phyloP scores from a whole-genome alignment of 2,797 vertebrate genomes.

The Parauchenoglanis punctatus region DNA sequence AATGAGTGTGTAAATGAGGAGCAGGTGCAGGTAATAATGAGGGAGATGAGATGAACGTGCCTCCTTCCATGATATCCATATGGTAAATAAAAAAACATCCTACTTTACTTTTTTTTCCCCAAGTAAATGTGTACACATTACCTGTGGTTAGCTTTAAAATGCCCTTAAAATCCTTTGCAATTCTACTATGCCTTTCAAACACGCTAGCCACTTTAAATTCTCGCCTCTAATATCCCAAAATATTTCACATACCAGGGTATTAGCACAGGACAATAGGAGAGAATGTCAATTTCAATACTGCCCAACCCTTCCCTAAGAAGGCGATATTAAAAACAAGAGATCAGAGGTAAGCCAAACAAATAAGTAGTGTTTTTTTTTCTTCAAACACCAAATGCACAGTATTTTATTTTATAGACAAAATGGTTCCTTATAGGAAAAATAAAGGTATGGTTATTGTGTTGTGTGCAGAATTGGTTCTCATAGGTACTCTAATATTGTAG shows the following conservation, averaged over 20 bases:
- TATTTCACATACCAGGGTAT: neutral
- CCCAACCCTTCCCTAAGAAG: neutral
- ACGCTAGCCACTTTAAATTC: neutral
- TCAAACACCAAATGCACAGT: too few relatives aligned
- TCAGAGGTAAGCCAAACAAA: too few relatives aligned
- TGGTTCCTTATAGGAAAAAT: too few relatives aligned
- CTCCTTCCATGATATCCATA: neutral
- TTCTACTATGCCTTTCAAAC: neutral
- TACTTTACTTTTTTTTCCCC: too few relatives aligned
- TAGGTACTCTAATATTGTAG: neutral
- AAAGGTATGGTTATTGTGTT: neutral
- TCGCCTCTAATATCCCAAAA: neutral
- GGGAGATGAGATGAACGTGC: neutral
- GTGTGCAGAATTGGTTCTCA: neutral
- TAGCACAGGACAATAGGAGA: neutral
- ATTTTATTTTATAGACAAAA: too few relatives aligned
- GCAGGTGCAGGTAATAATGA: neutral
- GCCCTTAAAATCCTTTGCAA: neutral
- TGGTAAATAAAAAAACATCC: neutral
- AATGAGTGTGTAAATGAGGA: neutral
- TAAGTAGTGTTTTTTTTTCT: neutral
- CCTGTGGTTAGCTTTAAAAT: neutral
- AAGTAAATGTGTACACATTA: neutral
- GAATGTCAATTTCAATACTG: neutral
- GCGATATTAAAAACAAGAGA: neutral